phyloP scores from a whole-genome alignment of 2,888 invertebrate species.

The Elegia similella region DNA sequence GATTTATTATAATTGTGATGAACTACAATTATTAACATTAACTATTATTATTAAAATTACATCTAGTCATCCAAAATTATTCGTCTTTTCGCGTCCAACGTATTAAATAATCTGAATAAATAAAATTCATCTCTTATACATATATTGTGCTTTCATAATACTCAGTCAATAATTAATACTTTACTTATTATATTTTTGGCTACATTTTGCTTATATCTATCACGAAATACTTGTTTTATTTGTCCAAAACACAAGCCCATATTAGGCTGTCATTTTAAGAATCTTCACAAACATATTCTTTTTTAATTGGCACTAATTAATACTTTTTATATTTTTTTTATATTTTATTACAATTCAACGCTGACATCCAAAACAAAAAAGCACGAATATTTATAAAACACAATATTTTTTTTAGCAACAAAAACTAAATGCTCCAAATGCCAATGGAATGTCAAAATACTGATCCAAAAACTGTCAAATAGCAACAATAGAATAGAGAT shows the following conservation, averaged over 20 bases:
- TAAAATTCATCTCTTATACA: neutral
- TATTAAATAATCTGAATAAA: neutral
- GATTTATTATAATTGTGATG: too few species aligned
- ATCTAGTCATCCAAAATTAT: neutral
- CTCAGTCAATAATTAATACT: conserved; percentile 6
- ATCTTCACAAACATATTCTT: neutral
- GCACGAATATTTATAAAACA: neutral
- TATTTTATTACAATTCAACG: neutral
- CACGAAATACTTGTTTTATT: neutral
- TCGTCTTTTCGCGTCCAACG: neutral
- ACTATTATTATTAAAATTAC: neutral
- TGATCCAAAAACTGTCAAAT: neutral
- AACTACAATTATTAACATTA: too few species aligned
- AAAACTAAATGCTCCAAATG: neutral
- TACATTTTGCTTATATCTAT: conserved; percentile 3
- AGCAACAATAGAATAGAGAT: neutral
- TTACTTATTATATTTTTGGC: conserved; percentile 1
- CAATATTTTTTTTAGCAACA: neutral
- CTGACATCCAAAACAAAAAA: neutral
- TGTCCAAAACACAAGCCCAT: neutral
- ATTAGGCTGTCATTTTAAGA: neutral
- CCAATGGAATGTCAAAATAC: conserved; percentile 2
- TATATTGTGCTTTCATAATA: conserved; percentile 5
- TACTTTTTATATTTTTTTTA: conserved; percentile 1
- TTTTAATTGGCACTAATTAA: conserved; percentile 21